These are phyloP conservation scores for Acomys russatus DNA, from an alignment of 2,797 vertebrate genomes.

Conservation along the genomic window DNA sequence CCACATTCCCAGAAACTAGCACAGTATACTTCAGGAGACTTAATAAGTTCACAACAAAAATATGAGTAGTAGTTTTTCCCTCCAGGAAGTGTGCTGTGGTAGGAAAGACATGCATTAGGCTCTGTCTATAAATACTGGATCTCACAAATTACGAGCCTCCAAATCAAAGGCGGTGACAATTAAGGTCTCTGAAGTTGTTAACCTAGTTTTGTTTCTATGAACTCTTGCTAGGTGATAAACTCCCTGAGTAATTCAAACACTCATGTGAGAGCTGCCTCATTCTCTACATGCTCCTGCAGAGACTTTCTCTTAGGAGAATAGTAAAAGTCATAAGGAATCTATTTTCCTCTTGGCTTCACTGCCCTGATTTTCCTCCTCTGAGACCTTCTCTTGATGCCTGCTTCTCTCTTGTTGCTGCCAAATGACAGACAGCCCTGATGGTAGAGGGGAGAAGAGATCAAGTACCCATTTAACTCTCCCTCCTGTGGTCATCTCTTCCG, in stretches of 20 bases:
- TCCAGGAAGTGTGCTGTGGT: background rate
- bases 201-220: conserved; percentile 34
- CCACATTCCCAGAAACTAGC: background rate
- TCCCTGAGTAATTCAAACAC: background rate
- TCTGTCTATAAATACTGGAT: background rate
- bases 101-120: background rate
- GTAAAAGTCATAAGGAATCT: background rate
- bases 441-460: background rate
- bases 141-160: background rate
- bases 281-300: background rate
- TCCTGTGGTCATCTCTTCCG: conserved; percentile 3
- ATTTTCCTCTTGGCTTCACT: conserved; percentile 6
- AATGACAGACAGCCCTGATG: conserved; percentile 16
- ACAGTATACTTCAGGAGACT: background rate
- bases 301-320: conserved; percentile 5
- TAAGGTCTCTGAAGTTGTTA: conserved; percentile 31
- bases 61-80: background rate
- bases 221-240: conserved; percentile 42
- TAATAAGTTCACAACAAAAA: conserved; percentile 47
- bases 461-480: background rate
- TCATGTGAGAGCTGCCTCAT: background rate
- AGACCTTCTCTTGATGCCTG: conserved; percentile 25
- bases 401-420: background rate
- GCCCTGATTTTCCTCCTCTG: conserved; percentile 15
- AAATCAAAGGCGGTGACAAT: background rate